Percentiles rank a stretch among this genome's conserved stretches.
Conservation (phyloP, 2,113 vertebrate species). For the Grantiella picta region DNA sequence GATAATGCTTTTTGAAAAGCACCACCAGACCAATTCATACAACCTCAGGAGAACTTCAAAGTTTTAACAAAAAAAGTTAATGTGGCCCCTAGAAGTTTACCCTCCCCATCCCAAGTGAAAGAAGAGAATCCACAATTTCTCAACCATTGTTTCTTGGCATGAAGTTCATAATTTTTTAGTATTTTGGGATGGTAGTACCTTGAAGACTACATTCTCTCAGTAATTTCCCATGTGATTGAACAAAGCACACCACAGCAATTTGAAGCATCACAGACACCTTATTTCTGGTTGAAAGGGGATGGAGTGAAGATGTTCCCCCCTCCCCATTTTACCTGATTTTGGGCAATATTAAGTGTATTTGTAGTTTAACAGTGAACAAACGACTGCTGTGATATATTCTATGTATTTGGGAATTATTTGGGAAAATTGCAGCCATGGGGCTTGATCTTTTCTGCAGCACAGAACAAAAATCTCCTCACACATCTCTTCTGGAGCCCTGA, state of each 20-base stretch:
- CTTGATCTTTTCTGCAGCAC: background rate
- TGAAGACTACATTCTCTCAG: background rate
- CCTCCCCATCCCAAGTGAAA: rapidly evolving
- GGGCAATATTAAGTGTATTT: background rate
- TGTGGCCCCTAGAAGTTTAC: background rate
- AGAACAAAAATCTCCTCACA: background rate
- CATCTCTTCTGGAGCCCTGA: background rate
- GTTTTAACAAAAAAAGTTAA: background rate
- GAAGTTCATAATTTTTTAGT: background rate
- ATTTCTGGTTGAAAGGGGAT: background rate
- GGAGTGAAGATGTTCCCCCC: background rate
- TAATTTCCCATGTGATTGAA: background rate
- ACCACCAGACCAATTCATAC: background rate
- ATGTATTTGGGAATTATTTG: background rate
- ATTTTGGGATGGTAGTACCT: background rate
- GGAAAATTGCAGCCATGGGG: rapidly evolving
- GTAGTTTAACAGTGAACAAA: background rate
- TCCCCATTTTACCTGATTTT: background rate
- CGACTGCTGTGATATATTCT: background rate
- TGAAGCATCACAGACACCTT: background rate
- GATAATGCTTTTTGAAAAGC: background rate
- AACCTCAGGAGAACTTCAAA: background rate
- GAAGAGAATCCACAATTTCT: background rate
- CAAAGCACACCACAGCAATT: background rate
- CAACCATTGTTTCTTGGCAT: background rate